Base-by-base conservation (phyloP, 2,888 invertebrate species). In the Rhorus exstirpatorius region DNA sequence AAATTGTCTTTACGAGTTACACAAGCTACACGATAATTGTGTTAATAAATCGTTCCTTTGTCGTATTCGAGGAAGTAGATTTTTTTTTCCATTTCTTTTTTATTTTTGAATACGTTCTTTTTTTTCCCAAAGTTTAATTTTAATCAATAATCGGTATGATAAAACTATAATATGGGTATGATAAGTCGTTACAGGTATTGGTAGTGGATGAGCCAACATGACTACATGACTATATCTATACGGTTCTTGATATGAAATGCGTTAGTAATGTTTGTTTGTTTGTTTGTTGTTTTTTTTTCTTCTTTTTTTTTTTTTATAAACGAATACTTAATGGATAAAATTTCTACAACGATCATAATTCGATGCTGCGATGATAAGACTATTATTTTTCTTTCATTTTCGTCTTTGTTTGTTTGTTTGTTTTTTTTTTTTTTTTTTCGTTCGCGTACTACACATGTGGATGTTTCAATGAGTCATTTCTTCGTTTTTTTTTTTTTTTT, bases 201-300 rank as follows among this genome's bases (percentile, higher is more conserved):
- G 55, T 72, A 68, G 70, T 77, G n/a, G 79, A 79, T 75, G 81
- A 74, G n/a, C 68, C 49, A 79, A 80, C 55, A 68, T 75, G 79
- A 60, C 72, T 83, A 79, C 14, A 44, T 77, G 79, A 68, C 77
- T 82, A 78, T 79, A 55, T 83, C 58, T 31, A 58, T 55, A 67
- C 49, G 83, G 58, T 71, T 79, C 71, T 83, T 83, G 83, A 83
- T 83, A 83, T 83, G 84, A 53, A 80, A 83, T 68, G 83, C 80
- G 49, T 79, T 79, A 80, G 80, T 77, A 55, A 53, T 63, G 51
- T 60, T 67, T 67, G 26, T n/a, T n/a, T n/a, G n/a, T n/a, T n/a
- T n/a, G n/a, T n/a, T n/a, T n/a, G n/a, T n/a, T n/a, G n/a, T n/a
- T n/a, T n/a, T n/a, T n/a, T n/a, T n/a, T n/a, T 44, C 10, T 41